Percentiles rank a stretch among this genome's conserved stretches.
Evolutionary conservation across 2,113 vertebrate genomes (phyloP).

Genomic region (Macquaria australasica): DNA sequence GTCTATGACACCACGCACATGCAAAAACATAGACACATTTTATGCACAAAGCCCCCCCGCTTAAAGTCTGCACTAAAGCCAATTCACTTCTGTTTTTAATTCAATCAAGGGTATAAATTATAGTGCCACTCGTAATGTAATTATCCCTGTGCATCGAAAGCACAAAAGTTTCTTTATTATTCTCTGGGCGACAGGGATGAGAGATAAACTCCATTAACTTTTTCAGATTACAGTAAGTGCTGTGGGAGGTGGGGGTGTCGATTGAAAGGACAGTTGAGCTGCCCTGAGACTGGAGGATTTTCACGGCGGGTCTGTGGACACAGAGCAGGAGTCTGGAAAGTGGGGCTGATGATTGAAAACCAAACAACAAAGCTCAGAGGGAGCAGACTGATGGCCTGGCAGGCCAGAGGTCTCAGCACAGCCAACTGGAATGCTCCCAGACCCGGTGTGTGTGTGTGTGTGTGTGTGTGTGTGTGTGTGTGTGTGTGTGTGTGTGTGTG

Average conservation of each 20-base stretch:
- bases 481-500: background rate
- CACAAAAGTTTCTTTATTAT: constrained; percentile 67
- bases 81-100: constrained; percentile 68
- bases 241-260: constrained; percentile 33
- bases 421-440: constrained; percentile 44
- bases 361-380: constrained; percentile 61
- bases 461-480: background rate
- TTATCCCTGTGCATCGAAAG: constrained; percentile 55
- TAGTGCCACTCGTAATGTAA: constrained; percentile 49
- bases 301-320: constrained; percentile 27
- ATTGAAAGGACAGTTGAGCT: constrained; percentile 26
- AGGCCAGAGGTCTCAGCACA: constrained; percentile 54
- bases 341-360: constrained; percentile 62
- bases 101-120: constrained; percentile 60
- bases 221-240: constrained; percentile 64
- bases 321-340: constrained; percentile 46
- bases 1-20: constrained; percentile 9
- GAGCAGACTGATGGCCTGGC: constrained; percentile 32
- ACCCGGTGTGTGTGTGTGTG: background rate
- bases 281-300: constrained; percentile 40
- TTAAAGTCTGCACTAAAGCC: constrained; percentile 23
- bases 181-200: constrained; percentile 48
- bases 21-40: constrained; percentile 1
- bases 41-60: background rate
- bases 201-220: constrained; percentile 74